phyloP scores from a whole-genome alignment of 2,888 invertebrate genomes.

The Enchytraeus crypticus region DNA sequence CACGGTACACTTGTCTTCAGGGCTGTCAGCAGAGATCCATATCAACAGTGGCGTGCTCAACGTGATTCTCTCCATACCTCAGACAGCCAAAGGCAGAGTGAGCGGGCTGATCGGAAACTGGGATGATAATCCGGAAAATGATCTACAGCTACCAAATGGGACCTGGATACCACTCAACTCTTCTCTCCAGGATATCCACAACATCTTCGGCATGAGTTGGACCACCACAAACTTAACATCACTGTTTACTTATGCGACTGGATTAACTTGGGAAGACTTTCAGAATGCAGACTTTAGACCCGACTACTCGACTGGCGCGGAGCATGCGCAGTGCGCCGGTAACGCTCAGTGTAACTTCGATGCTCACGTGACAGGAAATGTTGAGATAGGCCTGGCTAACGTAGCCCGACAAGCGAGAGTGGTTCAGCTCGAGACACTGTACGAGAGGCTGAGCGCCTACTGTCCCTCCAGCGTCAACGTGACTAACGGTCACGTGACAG shows the following conservation, averaged over 20 bases:
- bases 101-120: slow-evolving; percentile 12
- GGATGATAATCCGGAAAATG: slow-evolving; percentile 9
- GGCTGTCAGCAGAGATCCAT: background rate
- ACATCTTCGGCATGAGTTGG: slow-evolving; percentile 5
- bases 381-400: slow-evolving; percentile 1
- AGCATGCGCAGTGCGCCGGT: background rate
- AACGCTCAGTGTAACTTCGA: slow-evolving; percentile 5
- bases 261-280: slow-evolving; percentile 7
- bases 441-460: background rate
- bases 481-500: background rate
- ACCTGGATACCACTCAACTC: slow-evolving; percentile 6
- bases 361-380: background rate
- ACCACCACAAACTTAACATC: background rate
- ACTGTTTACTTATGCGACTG: slow-evolving; percentile 5
- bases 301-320: background rate
- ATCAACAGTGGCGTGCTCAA: background rate
- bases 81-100: slow-evolving; percentile 2
- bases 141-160: slow-evolving; percentile 6
- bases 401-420: background rate
- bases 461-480: background rate
- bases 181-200: slow-evolving; percentile 2
- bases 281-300: slow-evolving; percentile 5
- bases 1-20: background rate
- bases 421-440: background rate
- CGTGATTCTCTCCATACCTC: background rate